Conservation (phyloP, 2,113 vertebrate species). For the Pholis gunnellus region DNA sequence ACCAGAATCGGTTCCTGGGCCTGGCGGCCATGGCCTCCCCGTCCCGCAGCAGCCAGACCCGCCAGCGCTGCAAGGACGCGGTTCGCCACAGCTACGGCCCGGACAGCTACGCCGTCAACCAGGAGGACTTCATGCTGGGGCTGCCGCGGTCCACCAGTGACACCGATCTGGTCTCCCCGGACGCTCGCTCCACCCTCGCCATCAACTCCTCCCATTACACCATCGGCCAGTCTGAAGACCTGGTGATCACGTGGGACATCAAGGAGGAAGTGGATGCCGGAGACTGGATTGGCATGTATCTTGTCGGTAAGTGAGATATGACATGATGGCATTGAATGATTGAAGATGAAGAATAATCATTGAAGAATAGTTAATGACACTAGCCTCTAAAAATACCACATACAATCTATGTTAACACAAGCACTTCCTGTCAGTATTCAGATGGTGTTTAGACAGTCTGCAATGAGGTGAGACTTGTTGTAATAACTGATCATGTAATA, state of each 20-base stretch:
- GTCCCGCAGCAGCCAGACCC: conserved; percentile 90
- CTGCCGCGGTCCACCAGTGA: conserved; percentile 95
- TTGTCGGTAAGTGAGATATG: conserved; percentile 87
- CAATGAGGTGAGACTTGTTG: no score
- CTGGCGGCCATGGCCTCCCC: conserved; percentile 98
- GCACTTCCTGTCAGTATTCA: not conserved
- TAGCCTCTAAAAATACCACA: not conserved
- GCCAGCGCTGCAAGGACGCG: conserved; percentile 91
- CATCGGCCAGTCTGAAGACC: conserved; percentile 91
- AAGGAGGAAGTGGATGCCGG: conserved; percentile 98
- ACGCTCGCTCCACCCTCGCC: conserved; percentile 93
- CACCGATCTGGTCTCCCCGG: conserved; percentile 93
- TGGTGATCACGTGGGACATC: conserved; percentile 97
- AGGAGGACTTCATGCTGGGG: conserved; percentile 80
- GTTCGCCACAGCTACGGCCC: conserved; percentile 91
- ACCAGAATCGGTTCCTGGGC: conserved; percentile 97
- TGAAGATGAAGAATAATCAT: not conserved
- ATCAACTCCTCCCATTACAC: conserved; percentile 93
- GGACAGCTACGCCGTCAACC: conserved; percentile 88
- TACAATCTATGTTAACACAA: not conserved
- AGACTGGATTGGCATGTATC: conserved; percentile 99
- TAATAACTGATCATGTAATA: no score
- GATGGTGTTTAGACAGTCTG: not conserved
- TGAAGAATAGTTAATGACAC: not conserved
- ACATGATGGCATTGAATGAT: not conserved